Base-by-base conservation (phyloP, 2,797 vertebrate genomes). In the Gymnodraco acuticeps region DNA sequence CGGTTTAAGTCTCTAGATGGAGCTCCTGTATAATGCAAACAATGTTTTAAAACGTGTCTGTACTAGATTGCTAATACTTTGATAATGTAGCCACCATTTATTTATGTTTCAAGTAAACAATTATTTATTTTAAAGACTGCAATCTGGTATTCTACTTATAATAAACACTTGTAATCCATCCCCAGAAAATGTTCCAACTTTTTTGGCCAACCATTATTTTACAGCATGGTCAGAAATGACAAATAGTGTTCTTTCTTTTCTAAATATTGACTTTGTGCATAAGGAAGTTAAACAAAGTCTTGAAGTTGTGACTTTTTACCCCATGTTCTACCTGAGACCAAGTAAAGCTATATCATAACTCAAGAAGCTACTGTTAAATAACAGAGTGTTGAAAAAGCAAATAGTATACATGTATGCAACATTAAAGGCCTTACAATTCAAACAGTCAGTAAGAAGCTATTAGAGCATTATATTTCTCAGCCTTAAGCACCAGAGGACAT, bases 1-100 rank as follows among this genome's bases (percentile, higher is more conserved):
- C 68, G 14, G 10, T 55, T 84, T 52, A 2, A 0, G 10, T 68
- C 90, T 69, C 68, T 79, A 88, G 90, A 78, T 89, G 84, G 88
- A 31, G 88, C 86, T 68, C 55, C 16, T 64, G 74, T 45, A 60
- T 52, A 27, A 55, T 55, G 31, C n/a, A 60, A 54, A 77, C 2
- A 14, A 23, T 17, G 61, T 48, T 2, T 38, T 27, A 27, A 27
- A n/a, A 59, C 3, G 27, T 55, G 14, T 3, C 6, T 16, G 9
- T 15, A 13, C 17, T 2, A 8, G 7, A 7, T 8, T 10, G 17
- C 6, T 8, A 42, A 23, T 19, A 27, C 23, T 55, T 27, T 9
- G 8, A 47, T 16, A 50, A 52, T 17, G 5, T 31, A 14, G 11
- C 10, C 43, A 51, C 31, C 20, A 5, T 11, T 16, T n/a, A 4